Conservation (phyloP, 2,113 vertebrate species). For the Ciconia maguari region DNA sequence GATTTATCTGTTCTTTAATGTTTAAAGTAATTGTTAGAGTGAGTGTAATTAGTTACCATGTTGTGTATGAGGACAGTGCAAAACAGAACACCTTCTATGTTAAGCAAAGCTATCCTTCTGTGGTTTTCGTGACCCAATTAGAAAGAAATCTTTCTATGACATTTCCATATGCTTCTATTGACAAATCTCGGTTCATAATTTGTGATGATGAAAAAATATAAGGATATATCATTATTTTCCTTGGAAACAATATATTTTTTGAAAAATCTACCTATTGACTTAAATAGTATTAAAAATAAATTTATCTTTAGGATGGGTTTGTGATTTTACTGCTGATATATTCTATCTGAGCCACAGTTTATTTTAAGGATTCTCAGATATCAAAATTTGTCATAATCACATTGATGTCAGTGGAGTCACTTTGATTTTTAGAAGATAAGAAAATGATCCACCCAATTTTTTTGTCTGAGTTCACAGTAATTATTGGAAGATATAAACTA, state of each 20-base stretch:
- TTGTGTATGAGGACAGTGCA: not conserved
- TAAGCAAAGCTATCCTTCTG: not conserved
- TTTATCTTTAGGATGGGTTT: not conserved
- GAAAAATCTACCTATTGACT: not conserved
- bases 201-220: not conserved
- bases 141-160: constrained; percentile 51
- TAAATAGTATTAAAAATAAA: not conserved
- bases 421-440: not conserved
- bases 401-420: not conserved
- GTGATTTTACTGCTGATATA: not conserved
- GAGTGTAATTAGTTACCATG: constrained; percentile 65
- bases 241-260: not conserved
- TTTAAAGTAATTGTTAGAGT: constrained; percentile 73
- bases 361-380: not conserved
- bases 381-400: not conserved
- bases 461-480: not conserved
- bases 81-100: constrained; percentile 38
- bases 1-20: constrained; percentile 77
- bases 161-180: constrained; percentile 69
- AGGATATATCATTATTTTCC: not conserved
- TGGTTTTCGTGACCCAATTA: constrained; percentile 70
- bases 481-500: not conserved
- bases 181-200: constrained; percentile 30
- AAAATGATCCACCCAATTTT: not conserved
- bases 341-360: rapidly evolving